Evolutionary conservation across 92 coral and sea anemone species (phyloP).

Genomic region (Nematostella vectensis): DNA sequence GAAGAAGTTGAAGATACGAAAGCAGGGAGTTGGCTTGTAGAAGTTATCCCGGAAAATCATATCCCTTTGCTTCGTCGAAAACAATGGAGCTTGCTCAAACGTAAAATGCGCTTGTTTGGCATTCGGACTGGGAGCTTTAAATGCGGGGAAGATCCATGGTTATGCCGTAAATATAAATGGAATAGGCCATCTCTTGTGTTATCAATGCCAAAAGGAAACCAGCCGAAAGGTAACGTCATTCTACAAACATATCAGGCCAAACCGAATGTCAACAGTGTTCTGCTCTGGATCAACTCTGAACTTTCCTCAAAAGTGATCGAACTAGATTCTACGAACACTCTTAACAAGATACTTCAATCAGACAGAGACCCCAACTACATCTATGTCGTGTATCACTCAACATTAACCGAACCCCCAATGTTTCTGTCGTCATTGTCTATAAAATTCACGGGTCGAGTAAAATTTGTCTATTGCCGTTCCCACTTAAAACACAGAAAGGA

Average conservation of each 20-base stretch:
- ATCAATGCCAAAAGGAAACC: slow-evolving; percentile 86
- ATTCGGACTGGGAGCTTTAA: slow-evolving; percentile 86
- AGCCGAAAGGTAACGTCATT: slow-evolving; percentile 93
- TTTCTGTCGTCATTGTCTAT: slow-evolving; percentile 80
- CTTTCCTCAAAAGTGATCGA: slow-evolving; percentile 56
- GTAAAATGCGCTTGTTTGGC: slow-evolving; percentile 80
- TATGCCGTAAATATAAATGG: slow-evolving; percentile 80
- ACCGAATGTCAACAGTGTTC: slow-evolving; percentile 63
- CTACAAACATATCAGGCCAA: slow-evolving; percentile 66
- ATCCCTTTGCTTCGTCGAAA: slow-evolving; percentile 52
- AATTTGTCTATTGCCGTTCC: slow-evolving; percentile 71
- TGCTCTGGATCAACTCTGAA: slow-evolving; percentile 71
- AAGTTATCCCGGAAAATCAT: slow-evolving; percentile 63
- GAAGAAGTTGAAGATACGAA: slow-evolving; percentile 98
- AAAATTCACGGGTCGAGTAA: slow-evolving; percentile 88
- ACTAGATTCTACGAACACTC: slow-evolving; percentile 36
- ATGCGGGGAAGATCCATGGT: slow-evolving; percentile 73
- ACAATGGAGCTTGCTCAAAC: slow-evolving; percentile 68
- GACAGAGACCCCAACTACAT: slow-evolving; percentile 36
- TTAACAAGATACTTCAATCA: slow-evolving; percentile 32
- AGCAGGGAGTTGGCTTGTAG: slow-evolving; percentile 96
- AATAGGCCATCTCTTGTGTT: slow-evolving; percentile 51
- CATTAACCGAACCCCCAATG: slow-evolving; percentile 74
- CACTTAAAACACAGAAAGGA: slow-evolving; percentile 41
- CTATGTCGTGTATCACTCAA: slow-evolving; percentile 73